phyloP scores from a whole-genome alignment of 2,797 vertebrate genomes.

The Tenualosa thibaudeaui region DNA sequence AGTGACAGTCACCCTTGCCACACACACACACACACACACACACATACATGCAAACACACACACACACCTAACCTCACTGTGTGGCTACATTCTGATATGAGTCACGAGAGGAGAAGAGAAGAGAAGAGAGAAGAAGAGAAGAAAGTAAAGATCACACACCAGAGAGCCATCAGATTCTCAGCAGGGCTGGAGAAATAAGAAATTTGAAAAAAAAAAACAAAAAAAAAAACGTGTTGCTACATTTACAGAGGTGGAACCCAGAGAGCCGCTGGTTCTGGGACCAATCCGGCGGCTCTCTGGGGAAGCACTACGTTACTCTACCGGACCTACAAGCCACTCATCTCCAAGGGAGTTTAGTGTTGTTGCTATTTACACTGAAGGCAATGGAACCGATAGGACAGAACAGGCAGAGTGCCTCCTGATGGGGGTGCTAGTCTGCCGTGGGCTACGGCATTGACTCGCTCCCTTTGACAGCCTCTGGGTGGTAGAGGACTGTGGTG shows the following conservation, averaged over 20 bases:
- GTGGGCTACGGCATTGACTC: not conserved
- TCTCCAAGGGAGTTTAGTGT: constrained; percentile 55
- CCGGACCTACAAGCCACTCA: constrained; percentile 58
- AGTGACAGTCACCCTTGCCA: not conserved
- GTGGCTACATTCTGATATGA: constrained; percentile 17
- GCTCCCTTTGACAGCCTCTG: not conserved
- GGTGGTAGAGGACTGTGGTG: not conserved
- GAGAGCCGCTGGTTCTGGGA: not conserved
- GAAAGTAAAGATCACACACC: not conserved
- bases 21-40: not conserved
- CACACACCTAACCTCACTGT: not conserved
- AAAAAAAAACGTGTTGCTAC: not conserved
- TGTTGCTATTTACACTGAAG: constrained; percentile 66
- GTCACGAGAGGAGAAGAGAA: not conserved
- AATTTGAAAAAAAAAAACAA: too few relatives aligned
- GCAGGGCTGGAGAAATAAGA: not conserved
- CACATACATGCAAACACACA: not conserved
- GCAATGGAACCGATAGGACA: constrained; percentile 58
- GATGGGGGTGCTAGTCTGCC: not conserved
- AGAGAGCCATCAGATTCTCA: constrained; percentile 1
- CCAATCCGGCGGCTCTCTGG: not conserved
- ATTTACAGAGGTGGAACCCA: not conserved
- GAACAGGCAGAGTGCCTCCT: constrained; percentile 5
- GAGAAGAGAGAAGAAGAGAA: not conserved
- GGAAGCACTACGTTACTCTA: constrained; percentile 62